Evolutionary conservation across 2,797 vertebrate genomes (phyloP).

Genomic region (Harpagifer antarcticus): DNA sequence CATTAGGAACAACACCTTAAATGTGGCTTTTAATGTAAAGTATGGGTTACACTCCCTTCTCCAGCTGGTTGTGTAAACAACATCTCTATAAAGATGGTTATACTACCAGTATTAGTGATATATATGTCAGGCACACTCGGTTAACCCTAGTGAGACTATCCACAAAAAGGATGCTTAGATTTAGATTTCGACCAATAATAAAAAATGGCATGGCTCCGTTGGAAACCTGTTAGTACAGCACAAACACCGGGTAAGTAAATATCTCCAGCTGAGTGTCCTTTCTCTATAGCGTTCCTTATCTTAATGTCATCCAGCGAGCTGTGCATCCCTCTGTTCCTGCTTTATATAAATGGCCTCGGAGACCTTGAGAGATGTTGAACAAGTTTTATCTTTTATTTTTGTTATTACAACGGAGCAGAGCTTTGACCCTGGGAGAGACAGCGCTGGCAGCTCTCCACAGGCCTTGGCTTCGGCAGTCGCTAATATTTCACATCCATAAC

Average conservation of each 20-base stretch:
- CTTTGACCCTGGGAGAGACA: constrained; percentile 62
- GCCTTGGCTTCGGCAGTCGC: constrained; percentile 59
- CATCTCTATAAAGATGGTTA: neutral
- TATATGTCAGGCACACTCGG: neutral
- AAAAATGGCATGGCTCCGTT: neutral
- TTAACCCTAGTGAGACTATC: neutral
- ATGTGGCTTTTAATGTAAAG: neutral
- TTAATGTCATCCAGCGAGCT: neutral
- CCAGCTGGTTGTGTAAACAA: neutral
- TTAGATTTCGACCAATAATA: neutral
- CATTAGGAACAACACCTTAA: neutral
- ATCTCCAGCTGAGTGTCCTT: constrained; percentile 1
- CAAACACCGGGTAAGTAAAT: neutral
- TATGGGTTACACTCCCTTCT: neutral
- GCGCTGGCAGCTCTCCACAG: constrained; percentile 51
- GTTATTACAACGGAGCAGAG: constrained; percentile 61
- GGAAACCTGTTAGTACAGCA: constrained; percentile 3
- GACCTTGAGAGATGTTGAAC: constrained; percentile 55
- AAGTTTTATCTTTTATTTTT: constrained; percentile 70
- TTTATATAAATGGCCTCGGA: constrained; percentile 44
- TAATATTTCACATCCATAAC: constrained; percentile 67
- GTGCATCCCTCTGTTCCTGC: constrained; percentile 21
- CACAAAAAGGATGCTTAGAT: constrained; percentile 5
- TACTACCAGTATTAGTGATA: neutral
- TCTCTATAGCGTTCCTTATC: constrained; percentile 20